Base-by-base conservation (phyloP, 1,140 invertebrate species). In the Neodiprion virginianus region DNA sequence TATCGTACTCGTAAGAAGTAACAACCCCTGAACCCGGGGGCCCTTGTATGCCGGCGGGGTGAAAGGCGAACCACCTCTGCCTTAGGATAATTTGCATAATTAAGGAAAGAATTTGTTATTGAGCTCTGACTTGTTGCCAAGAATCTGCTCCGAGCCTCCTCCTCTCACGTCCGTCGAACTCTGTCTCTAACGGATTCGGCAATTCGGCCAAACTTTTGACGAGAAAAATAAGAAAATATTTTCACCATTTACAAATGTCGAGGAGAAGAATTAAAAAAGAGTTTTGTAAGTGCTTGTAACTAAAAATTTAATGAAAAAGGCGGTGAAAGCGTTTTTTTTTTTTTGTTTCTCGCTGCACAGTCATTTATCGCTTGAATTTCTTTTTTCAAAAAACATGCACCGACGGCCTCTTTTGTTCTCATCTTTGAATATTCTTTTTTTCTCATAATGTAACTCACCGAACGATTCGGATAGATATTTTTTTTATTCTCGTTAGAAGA, bases 361-460 rank as follows among this genome's bases (percentile, higher is more conserved):
- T 40, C 28, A 40, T 40, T 40, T 40, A 40, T 40, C 2, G 28
- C 28, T 40, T 40, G 0, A 40, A 40, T 3, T 40, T 5, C 28
- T 40, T 40, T 40, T 40, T 40, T 40, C 2, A 40, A 40, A 40
- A 40, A 40, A 5, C 2, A 40, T 0, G 17, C 17, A 21, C 17
- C 17, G 17, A 21, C 17, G 17, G 17, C 17, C 17, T 21, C 17
- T 49, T 53, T 40, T 12, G 11, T 11, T 72, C 61, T 71, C 48
- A 49, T n/a, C 61, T 71, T 21, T 48, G 48, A 73, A 68, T 47
- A 67, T 68, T 49, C 10, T 48, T 9, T 72, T 70, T 75, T 66
- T 10, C 67, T n/a, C 49, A 67, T 67, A 28, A 21, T 5, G 28
- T 40, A 40, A 40, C 28, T 40, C 28, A 21, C 17, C 17, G 17